Base-by-base conservation (phyloP, 2,113 vertebrate species). In the Alectura lathami region DNA sequence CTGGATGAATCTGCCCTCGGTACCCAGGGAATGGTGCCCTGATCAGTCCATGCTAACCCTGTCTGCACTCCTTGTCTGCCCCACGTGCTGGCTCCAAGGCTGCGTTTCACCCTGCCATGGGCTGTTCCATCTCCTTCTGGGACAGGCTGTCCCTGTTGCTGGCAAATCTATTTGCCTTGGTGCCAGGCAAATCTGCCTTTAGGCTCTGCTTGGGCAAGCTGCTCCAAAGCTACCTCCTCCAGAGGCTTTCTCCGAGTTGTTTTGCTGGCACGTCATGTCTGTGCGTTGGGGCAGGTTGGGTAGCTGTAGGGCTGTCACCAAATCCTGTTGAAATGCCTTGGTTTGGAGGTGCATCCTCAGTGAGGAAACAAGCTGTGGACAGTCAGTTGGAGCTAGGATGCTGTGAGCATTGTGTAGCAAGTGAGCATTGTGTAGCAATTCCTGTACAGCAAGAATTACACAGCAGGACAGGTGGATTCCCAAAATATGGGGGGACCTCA, bases 1-100 rank as follows among this genome's bases (percentile, higher is more conserved):
- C 27, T 85, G 87, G 69, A 60, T 76, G 74, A 13, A 84, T 21
- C 34, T 15, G 0, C 11, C 17, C 62, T 47, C 0, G 0, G 22
- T 17, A 82, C 24, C 34, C 47, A 5, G 6, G 60, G 86, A 47
- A 92, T 17, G 56, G 69, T 76, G 47, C 23, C 45, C 66, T 48
- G 67, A 36, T 36, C 27, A 50, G 67, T 27, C 48, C 47, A 30
- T 51, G 59, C 27, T 62, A 51, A n/a, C 3, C 10, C 24, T 15
- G 18, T 15, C 2, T 2, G 17, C 3, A 1, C 15, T 60, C 34
- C 32, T 34, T 21, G 53, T 70, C 80, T 79, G 13, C 27, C 5
- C 7, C 36, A 26, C 0, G 0, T 12, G 26, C 29, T 70, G 34
- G 34, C 51, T 48, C 20, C 38, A 56, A 70, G 30, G 14, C 11